Evolutionary conservation across 2,797 vertebrate species (phyloP).

Genomic region (Sciurus vulgaris): DNA sequence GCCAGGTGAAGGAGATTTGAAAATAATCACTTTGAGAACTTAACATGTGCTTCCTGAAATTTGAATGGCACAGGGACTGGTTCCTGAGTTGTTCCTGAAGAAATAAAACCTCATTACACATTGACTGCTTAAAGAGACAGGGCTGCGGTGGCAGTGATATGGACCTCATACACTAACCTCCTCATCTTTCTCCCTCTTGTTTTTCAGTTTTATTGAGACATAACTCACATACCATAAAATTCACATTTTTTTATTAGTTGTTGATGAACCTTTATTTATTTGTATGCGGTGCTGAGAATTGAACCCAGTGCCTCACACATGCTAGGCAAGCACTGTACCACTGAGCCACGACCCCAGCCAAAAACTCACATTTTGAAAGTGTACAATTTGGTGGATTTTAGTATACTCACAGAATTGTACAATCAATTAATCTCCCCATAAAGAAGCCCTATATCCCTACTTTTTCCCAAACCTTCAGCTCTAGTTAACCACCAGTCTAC

Average conservation of each 20-base stretch:
- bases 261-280: too few species aligned
- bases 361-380: slow-evolving; percentile 20
- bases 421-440: not conserved
- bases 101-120: not conserved
- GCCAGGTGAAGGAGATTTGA: not conserved
- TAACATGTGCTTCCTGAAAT: not conserved
- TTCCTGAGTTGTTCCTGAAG: not conserved
- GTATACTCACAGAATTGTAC: not conserved
- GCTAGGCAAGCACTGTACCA: too few species aligned
- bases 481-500: not conserved
- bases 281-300: too few species aligned
- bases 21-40: not conserved
- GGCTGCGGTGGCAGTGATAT: not conserved
- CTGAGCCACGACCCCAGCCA: too few species aligned
- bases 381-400: not conserved
- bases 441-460: not conserved
- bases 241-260: not conserved
- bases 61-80: not conserved
- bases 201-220: not conserved
- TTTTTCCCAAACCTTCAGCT: not conserved
- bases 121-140: not conserved
- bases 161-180: not conserved
- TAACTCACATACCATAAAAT: not conserved
- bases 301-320: too few species aligned
- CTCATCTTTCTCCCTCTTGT: not conserved